phyloP scores from a whole-genome alignment of 2,797 vertebrate species.

The Remorina albescens region DNA sequence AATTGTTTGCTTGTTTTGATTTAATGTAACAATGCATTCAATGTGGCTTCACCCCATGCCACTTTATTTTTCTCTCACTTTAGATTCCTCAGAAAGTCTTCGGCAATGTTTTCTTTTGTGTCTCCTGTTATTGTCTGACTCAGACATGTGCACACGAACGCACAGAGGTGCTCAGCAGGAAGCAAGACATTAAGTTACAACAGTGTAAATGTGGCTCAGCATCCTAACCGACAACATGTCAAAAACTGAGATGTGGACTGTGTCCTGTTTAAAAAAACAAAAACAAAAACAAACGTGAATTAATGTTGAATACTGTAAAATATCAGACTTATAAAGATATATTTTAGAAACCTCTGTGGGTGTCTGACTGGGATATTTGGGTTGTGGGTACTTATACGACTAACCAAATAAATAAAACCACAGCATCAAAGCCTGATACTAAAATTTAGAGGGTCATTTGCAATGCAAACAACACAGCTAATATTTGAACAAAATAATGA shows the following conservation, averaged over 20 bases:
- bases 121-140: conserved; percentile 12
- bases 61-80: conserved; percentile 34
- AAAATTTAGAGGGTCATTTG: conserved; percentile 3
- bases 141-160: conserved; percentile 1
- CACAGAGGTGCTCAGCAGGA: conserved; percentile 28
- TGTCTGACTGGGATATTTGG: conserved; percentile 14
- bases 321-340: conserved; percentile 12
- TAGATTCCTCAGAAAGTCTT: conserved; percentile 37
- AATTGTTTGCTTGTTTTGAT: conserved; percentile 26
- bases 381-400: conserved; percentile 11
- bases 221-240: conserved; percentile 48
- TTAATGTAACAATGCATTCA: conserved; percentile 31
- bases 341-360: conserved; percentile 9
- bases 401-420: conserved; percentile 9
- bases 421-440: conserved; percentile 21
- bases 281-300: too few relatives aligned
- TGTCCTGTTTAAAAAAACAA: background rate
- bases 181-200: conserved; percentile 43
- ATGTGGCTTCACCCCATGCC: conserved; percentile 8
- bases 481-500: conserved; percentile 16
- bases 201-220: conserved; percentile 52
- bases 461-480: conserved; percentile 24
- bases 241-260: conserved; percentile 40
- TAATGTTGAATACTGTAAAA: conserved; percentile 11
- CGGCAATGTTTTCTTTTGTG: conserved; percentile 7